Evolutionary conservation across 1,140 invertebrate species (phyloP).

Genomic region (Thaumetopoea pityocampa): DNA sequence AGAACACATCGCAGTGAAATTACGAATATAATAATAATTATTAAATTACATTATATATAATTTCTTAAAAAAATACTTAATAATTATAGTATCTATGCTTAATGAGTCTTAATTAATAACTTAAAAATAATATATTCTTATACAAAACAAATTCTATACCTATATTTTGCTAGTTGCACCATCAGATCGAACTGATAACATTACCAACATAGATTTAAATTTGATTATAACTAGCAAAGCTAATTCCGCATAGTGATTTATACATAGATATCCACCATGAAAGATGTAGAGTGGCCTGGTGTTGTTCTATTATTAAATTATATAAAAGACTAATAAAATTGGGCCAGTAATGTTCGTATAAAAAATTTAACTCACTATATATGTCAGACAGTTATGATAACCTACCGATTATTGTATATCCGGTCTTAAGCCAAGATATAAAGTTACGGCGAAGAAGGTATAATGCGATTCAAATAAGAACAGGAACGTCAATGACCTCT

Average conservation of each 20-base stretch:
- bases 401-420: too few relatives aligned
- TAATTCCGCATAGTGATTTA: slow-evolving; percentile 6
- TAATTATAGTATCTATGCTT: slow-evolving; percentile 1
- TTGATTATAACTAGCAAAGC: slow-evolving; percentile 1
- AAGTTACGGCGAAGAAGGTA: too few relatives aligned
- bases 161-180: slow-evolving; percentile 16
- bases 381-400: too few relatives aligned
- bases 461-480: too few relatives aligned
- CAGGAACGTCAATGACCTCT: too few relatives aligned
- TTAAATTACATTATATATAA: slow-evolving; percentile 5
- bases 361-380: too few relatives aligned
- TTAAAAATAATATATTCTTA: slow-evolving; percentile 8
- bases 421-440: too few relatives aligned
- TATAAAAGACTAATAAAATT: slow-evolving; percentile 1
- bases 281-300: neutral
- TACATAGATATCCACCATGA: neutral
- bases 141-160: slow-evolving; percentile 8
- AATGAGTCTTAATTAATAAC: slow-evolving; percentile 15
- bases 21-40: slow-evolving; percentile 1
- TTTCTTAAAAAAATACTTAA: slow-evolving; percentile 12
- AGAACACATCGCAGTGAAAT: slow-evolving; percentile 7
- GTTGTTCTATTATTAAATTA: slow-evolving; percentile 2
- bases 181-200: slow-evolving; percentile 10
- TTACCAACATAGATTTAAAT: neutral
- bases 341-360: too few relatives aligned